Evolutionary conservation across 2,888 invertebrate genomes (phyloP), one percentile per base, ranked within the genome.

Genomic region (Panzeria rudis): DNA sequence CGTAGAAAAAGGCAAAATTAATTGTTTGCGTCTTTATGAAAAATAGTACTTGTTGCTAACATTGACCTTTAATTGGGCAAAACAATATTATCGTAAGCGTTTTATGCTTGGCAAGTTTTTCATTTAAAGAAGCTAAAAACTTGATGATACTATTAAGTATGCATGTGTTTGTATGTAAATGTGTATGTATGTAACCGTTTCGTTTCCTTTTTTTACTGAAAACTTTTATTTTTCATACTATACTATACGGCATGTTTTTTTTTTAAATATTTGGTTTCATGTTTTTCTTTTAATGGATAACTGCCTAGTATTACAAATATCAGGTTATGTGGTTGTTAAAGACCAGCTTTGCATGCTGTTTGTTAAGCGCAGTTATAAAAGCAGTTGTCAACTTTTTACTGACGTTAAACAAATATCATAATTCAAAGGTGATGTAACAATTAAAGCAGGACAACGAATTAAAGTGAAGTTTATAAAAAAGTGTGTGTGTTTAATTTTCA

Each of bases 31-130:
- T 13, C 7, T 50, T n/a, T 44, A 13, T 13, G 7, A 23, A 20
- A 75, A 41, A 61, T 47, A 54, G 59, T 69, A 68, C 59, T 61
- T 5, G 62, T 35, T 68, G 61, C 78, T 75, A 78, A 85, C 85
- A 85, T 82, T 82, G 82, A 85, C 75, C 82, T 85, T 61, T 82
- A 75, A 79, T 77, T 81, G 64, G 35, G 25, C 35, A 56, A 76
- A 69, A 44, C 41, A 75, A 79, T 41, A 35, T 44, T 52, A 73
- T 23, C 29, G 4, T 15, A 62, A 47, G 50, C 56, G 15, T 41
- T 62, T 77, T 52, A 20, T n/a, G 66, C 47, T 59, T 56, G 68
- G 56, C 82, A 78, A 75, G 75, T 82, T 79, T 80, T 76, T 59
- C 23, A 64, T 56, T 52, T 25, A 23, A 32, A 54, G n/a, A 47